phyloP scores from a whole-genome alignment of 2,797 vertebrate genomes.

The Protonibea diacanthus region DNA sequence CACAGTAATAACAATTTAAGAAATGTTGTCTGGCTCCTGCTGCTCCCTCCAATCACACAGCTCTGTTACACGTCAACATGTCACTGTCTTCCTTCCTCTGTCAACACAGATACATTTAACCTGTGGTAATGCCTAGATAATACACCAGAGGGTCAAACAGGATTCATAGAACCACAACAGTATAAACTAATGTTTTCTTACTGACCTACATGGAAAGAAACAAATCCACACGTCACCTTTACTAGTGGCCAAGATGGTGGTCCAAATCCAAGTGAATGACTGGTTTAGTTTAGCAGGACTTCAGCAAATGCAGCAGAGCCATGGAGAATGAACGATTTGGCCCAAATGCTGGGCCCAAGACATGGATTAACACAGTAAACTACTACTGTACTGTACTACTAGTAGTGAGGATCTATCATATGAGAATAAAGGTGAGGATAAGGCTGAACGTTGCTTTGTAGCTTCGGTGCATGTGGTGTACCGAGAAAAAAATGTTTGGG shows the following conservation, averaged over 20 bases:
- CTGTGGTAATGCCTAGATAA: not conserved
- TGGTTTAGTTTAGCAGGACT: not conserved
- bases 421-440: not conserved
- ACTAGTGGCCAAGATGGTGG: not conserved
- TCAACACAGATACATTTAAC: not conserved
- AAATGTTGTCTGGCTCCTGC: not conserved
- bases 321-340: not conserved
- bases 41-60: not conserved
- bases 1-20: too few species aligned
- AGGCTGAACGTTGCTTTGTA: not conserved
- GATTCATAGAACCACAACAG: not conserved
- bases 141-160: not conserved
- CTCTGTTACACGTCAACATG: not conserved
- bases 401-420: too few species aligned
- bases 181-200: not conserved
- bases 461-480: not conserved
- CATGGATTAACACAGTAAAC: not conserved
- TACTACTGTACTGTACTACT: not conserved
- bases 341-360: not conserved
- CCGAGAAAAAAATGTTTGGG: not conserved
- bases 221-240: not conserved
- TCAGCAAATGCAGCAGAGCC: not conserved
- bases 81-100: not conserved
- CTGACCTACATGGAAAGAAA: not conserved
- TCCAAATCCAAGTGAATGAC: not conserved